Evolutionary conservation across 2,113 vertebrate genomes (phyloP).

Genomic region (Miniopterus natalensis): DNA sequence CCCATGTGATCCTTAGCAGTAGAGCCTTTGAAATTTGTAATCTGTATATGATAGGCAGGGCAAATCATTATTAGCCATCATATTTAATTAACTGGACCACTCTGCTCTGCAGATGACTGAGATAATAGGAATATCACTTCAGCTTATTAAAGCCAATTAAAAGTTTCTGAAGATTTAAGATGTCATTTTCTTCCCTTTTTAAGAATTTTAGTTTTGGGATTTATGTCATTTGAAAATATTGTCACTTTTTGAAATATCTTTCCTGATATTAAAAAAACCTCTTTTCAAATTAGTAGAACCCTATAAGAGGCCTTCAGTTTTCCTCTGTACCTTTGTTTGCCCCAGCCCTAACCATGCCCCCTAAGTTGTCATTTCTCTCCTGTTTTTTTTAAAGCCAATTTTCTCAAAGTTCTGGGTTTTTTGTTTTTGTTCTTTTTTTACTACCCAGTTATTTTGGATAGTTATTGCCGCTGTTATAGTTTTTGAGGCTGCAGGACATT

Average conservation of each 20-base stretch:
- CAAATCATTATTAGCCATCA: slow-evolving; percentile 48
- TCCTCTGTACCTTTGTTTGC: neutral
- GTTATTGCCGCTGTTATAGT: neutral
- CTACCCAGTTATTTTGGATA: neutral
- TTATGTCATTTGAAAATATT: slow-evolving; percentile 8
- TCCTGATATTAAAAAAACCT: neutral
- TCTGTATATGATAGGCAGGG: neutral
- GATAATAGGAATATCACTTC: slow-evolving; percentile 37
- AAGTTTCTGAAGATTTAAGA: slow-evolving; percentile 60
- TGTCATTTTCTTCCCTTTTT: neutral
- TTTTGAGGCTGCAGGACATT: slow-evolving; percentile 13
- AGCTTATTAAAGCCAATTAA: slow-evolving; percentile 67
- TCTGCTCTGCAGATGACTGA: slow-evolving; percentile 51
- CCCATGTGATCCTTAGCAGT: neutral
- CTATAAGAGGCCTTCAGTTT: neutral
- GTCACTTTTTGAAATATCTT: slow-evolving; percentile 10
- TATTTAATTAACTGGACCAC: slow-evolving; percentile 66
- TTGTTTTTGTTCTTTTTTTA: neutral
- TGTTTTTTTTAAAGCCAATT: neutral
- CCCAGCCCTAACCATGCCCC: neutral
- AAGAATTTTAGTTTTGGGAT: neutral
- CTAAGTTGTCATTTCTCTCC: neutral
- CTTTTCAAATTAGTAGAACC: neutral
- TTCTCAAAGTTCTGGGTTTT: neutral
- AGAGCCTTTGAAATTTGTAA: slow-evolving; percentile 43